A percentile compares a stretch with the other conserved stretches of the same genome.
Evolutionary conservation across 2,888 invertebrate species (phyloP).

Genomic region (Frankliniella intonsa): DNA sequence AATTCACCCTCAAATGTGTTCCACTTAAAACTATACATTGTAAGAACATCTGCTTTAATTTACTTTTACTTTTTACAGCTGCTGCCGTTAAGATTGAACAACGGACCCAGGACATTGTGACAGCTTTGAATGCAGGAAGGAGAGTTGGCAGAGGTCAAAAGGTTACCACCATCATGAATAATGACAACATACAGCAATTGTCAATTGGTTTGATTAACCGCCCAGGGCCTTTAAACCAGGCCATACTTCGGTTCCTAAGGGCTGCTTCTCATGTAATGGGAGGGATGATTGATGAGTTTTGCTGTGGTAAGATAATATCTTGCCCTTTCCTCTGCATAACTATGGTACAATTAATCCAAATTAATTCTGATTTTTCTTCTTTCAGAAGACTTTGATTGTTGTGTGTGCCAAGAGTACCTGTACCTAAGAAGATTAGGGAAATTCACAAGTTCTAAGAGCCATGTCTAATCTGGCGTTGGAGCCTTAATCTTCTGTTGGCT

Average conservation of each 20-base stretch:
- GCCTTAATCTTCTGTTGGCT: too few species aligned
- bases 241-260: background rate
- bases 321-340: background rate
- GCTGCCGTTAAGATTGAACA: background rate
- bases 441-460: too few species aligned
- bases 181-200: background rate
- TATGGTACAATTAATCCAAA: background rate
- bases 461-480: too few species aligned
- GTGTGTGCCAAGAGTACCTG: too few species aligned
- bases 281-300: background rate
- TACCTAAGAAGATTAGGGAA: too few species aligned
- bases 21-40: background rate
- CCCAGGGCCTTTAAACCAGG: background rate
- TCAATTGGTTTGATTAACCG: background rate
- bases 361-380: background rate
- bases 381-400: too few species aligned
- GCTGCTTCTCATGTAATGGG: background rate
- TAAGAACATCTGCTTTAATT: background rate
- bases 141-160: background rate
- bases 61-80: background rate
- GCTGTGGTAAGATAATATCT: background rate
- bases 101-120: background rate
- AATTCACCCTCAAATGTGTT: too few species aligned
- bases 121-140: background rate
- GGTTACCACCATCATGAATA: background rate